Base-by-base conservation (phyloP, 2,888 invertebrate species). In the Melikaiella ostensackeni region DNA sequence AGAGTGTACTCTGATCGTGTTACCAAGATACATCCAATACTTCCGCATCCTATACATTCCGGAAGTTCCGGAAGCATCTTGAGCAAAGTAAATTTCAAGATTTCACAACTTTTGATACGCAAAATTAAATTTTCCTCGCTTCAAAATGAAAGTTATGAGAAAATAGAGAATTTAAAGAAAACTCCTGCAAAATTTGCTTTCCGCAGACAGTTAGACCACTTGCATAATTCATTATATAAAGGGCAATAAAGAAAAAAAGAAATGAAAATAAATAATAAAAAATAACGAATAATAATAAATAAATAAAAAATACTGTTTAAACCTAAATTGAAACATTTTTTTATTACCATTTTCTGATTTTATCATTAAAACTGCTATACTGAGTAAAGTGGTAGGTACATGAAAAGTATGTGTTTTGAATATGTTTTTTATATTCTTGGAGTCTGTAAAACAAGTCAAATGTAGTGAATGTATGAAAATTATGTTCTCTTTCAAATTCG, bases 11-110 rank as follows among this genome's bases (percentile, higher is more conserved):
- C 83, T 88, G 86, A 88, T 88, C 84, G 80, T 85, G 84, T 88
- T 88, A 88, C 83, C 85, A 86, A 86, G 85, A 85, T 85, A 82
- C 83, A 85, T 80, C 76, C 82, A 82, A 84, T 85, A 82, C 83
- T 86, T 84, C 79, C 66, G 46, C 66, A 42, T 75, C 38, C 21
- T 33, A n/a, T n/a, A 38, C 19, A 30, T 73, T 38, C 27, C 30
- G 27, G 42, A 73, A 75, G n/a, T 35, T 59, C 13, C 80, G 77
- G 75, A 70, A 82, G 75, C 76, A 77, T 55, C 59, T 74, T 75
- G 59, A 81, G 82, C 78, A 63, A 63, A 63, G 33, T 35, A 35
- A 63, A 63, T 33, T n/a, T 62, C 62, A 19, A 13, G 62, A 62
- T 27, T 63, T 63, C 11, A 63, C 21, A 35, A 63, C 35, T 21